phyloP scores from a whole-genome alignment of 2,113 vertebrate species.

The Barnardius zonarius region DNA sequence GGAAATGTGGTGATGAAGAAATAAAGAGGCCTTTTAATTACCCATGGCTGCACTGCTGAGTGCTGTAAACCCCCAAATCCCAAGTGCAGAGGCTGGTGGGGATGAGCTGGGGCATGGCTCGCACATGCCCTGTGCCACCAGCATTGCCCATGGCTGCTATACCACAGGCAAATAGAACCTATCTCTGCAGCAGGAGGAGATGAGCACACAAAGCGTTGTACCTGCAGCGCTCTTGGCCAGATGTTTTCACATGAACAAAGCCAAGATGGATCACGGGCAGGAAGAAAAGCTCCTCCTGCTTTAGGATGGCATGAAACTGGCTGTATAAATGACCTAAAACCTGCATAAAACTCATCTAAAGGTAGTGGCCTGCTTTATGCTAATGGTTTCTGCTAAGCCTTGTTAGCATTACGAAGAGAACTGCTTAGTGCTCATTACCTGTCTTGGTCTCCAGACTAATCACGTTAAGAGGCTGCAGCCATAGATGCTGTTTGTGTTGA shows the following conservation, averaged over 20 bases:
- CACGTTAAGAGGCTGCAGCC: neutral
- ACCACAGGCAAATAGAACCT: neutral
- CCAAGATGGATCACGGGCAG: neutral
- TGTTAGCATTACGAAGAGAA: neutral
- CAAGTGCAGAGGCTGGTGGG: neutral
- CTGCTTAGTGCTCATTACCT: neutral
- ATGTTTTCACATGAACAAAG: fast-evolving
- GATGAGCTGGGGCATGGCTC: neutral
- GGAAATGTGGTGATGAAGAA: neutral
- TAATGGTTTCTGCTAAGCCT: neutral
- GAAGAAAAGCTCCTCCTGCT: neutral
- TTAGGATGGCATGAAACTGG: neutral
- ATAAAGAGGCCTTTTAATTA: conserved; percentile 21
- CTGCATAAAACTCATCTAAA: neutral
- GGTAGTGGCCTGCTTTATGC: neutral
- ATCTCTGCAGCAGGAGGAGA: neutral
- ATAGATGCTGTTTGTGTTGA: neutral
- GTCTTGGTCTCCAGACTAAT: neutral
- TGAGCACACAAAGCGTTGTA: fast-evolving
- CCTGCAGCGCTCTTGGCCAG: neutral
- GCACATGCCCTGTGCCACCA: fast-evolving
- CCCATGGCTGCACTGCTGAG: fast-evolving
- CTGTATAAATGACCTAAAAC: neutral
- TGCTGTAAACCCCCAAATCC: neutral
- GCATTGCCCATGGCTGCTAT: neutral